Evolutionary conservation across 2,797 vertebrate genomes (phyloP), one percentile per base, ranked within the genome.

Genomic region (Alcedo atthis): DNA sequence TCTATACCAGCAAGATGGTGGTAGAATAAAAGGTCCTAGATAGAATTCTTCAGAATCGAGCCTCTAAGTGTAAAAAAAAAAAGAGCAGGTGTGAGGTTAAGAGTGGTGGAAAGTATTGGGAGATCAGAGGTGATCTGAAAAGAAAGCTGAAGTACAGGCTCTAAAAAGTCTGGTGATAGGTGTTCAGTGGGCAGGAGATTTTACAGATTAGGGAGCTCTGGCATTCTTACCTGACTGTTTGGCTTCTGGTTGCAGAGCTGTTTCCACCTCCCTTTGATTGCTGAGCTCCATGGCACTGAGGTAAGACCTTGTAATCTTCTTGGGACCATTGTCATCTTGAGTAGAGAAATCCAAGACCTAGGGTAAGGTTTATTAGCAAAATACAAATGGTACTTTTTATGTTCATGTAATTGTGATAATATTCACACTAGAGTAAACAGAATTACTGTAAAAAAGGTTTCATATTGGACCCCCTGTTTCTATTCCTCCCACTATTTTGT

Each of bases 221-320:
- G 7, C 10, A 26, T 13, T 19, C 12, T 24, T 15, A 24, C 5
- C 5, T 0, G 0, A 25, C 2, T 12, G 11, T 17, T 46, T 37
- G 82, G 8, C 7, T 51, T 19, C 40, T 68, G 10, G 5, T 67
- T 67, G 18, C 48, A 51, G 25, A 51, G 8, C 2, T 70, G 18
- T 55, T 84, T 67, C 30, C 10, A 8, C 4, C 8, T 81, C 13
- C 3, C 10, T 68, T 46, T 53, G 8, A 24, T 7, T 21, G 19
- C 2, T 0, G 2, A 61, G 8, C 19, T 40, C 24, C 10, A 12
- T 10, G 19, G 17, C 13, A 16, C 4, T n/a, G 20, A 4, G 18
- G 7, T 48, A 40, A 46, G 24, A 58, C 9, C 16, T 33, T 45
- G 5, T 26, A 16, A 7, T 28, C 13, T 46, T 67, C 21, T 24